These are phyloP conservation scores for Scrobipalpa costella DNA, from an alignment of 2,888 invertebrate genomes.

Conservation along the genomic window DNA sequence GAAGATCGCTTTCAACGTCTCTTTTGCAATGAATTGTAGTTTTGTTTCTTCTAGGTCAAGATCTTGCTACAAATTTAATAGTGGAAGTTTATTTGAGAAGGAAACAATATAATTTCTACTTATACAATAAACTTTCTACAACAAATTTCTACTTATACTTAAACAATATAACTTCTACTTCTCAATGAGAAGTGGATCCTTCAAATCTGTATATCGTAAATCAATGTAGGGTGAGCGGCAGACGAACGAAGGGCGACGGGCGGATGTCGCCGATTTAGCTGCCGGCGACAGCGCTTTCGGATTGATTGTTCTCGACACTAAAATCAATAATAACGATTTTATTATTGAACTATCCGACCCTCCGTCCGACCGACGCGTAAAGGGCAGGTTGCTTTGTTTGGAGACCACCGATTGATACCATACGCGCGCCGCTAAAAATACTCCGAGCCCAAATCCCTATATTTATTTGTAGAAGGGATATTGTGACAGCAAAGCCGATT, in stretches of 20 bases:
- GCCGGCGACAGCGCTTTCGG: constrained; percentile 57
- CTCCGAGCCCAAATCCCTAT: constrained; percentile 19
- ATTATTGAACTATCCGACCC: constrained; percentile 58
- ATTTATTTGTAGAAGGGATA: constrained; percentile 24
- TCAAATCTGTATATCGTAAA: constrained; percentile 24
- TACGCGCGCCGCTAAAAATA: constrained; percentile 21
- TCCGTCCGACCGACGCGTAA: constrained; percentile 27
- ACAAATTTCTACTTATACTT: no score
- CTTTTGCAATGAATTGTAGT: background rate
- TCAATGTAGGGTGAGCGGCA: constrained; percentile 43
- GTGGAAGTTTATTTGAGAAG: background rate
- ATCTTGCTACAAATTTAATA: background rate
- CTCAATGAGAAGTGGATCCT: constrained; percentile 10
- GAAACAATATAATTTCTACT: constrained; percentile 10
- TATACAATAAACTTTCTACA: no score
- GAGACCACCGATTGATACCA: constrained; percentile 25
- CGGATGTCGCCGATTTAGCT: constrained; percentile 75
- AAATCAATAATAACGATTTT: constrained; percentile 76
- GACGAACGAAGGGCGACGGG: constrained; percentile 67
- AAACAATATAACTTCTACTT: no score
- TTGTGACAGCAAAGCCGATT: constrained; percentile 23
- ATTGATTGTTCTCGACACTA: constrained; percentile 73
- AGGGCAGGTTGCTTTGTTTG: constrained; percentile 44
- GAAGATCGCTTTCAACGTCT: background rate
- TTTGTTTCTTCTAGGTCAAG: background rate